Conservation (phyloP, 2,888 invertebrate species). For the Theretra japonica region DNA sequence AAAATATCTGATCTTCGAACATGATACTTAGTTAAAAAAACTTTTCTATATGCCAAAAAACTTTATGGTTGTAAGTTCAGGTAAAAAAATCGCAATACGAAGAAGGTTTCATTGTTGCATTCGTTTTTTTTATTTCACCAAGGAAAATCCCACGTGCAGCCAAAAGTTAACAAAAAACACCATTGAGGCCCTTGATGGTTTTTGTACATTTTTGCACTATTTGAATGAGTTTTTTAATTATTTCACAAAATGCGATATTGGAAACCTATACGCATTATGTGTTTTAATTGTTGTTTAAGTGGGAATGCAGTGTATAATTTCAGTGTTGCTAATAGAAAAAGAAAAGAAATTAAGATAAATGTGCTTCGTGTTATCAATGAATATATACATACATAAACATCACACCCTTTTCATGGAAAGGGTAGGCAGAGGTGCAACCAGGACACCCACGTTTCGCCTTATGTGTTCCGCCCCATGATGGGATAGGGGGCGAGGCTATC, state of each 20-base stretch:
- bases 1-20: background rate
- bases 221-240: background rate
- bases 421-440: no score
- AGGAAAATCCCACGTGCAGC: conserved; percentile 31
- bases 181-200: conserved; percentile 11
- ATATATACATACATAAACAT: no score
- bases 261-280: no score
- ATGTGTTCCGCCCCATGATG: no score
- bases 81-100: conserved; percentile 32
- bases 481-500: no score
- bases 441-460: no score
- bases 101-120: conserved; percentile 26
- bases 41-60: background rate
- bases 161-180: conserved; percentile 24
- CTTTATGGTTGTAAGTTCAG: conserved; percentile 10
- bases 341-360: no score
- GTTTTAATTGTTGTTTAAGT: no score
- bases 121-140: conserved; percentile 20
- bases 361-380: no score
- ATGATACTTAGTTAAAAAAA: background rate
- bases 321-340: no score
- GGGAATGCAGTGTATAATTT: no score
- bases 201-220: background rate
- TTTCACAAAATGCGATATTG: background rate
- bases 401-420: no score